Conservation (phyloP, 2,797 vertebrate genomes). For the Phataginus tetradactyla region DNA sequence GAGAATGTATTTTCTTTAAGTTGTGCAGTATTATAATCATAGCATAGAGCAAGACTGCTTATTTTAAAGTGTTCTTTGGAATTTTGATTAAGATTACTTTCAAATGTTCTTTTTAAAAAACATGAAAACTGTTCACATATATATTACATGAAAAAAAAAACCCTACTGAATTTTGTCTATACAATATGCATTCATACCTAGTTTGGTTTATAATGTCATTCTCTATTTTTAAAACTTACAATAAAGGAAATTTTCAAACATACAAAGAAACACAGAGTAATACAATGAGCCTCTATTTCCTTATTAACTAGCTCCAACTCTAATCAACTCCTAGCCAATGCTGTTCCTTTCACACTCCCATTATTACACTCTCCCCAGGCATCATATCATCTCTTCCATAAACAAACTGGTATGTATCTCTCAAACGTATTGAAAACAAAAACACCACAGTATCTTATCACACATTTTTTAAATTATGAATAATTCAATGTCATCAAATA, state of each 20-base stretch:
- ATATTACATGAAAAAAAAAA: not conserved
- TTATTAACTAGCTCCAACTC: not conserved
- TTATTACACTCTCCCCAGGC: not conserved
- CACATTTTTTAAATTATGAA: not conserved
- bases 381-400: not conserved
- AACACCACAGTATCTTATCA: not conserved
- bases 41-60: slow-evolving; percentile 48
- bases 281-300: not conserved
- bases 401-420: not conserved
- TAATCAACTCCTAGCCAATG: not conserved
- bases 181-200: not conserved
- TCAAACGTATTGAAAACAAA: slow-evolving; percentile 2
- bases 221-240: not conserved
- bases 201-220: not conserved
- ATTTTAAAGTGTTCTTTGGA: not conserved
- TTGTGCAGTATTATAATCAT: slow-evolving; percentile 74
- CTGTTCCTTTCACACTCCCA: not conserved
- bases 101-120: not conserved
- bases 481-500: not conserved
- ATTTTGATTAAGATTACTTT: slow-evolving; percentile 29
- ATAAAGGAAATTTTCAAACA: not conserved
- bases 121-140: not conserved
- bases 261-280: not conserved
- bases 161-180: not conserved
- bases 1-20: slow-evolving; percentile 75